These are phyloP conservation scores for Sebastes cheni DNA, from an alignment of 2,797 vertebrate genomes.

Conservation along the genomic window DNA sequence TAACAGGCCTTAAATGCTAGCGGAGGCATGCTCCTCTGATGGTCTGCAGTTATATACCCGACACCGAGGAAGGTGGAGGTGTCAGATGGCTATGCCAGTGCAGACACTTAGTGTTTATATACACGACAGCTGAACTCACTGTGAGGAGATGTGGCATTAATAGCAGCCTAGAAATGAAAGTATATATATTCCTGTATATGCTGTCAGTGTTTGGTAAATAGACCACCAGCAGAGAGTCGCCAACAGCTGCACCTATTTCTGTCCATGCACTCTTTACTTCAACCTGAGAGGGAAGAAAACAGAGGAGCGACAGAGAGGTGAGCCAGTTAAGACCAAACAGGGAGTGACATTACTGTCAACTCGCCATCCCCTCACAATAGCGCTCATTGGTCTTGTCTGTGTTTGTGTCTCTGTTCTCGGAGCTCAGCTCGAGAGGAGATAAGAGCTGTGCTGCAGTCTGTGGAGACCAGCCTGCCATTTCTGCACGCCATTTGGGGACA, in stretches of 20 bases:
- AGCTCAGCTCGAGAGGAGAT: conserved; percentile 54
- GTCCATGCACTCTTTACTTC: conserved; percentile 24
- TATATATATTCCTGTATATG: not conserved
- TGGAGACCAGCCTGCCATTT: conserved; percentile 66
- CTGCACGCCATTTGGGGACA: conserved; percentile 66
- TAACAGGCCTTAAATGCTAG: conserved; percentile 45
- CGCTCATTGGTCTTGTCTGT: conserved; percentile 58
- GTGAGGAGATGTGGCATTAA: conserved; percentile 13
- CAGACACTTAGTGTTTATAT: conserved; percentile 48
- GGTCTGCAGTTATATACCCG: conserved; percentile 39
- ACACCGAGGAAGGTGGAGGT: conserved; percentile 56
- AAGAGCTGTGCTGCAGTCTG: conserved; percentile 63
- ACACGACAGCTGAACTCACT: conserved; percentile 34
- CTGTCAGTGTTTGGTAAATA: not conserved
- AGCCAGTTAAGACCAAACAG: conserved; percentile 57
- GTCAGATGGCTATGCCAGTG: conserved; percentile 63
- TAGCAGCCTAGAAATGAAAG: not conserved
- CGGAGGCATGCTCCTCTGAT: conserved; percentile 25
- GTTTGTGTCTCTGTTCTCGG: conserved; percentile 59
- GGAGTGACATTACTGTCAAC: conserved; percentile 71
- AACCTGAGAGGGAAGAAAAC: conserved; percentile 27
- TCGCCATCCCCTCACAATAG: conserved; percentile 43
- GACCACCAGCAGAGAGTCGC: not conserved
- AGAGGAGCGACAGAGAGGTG: conserved; percentile 41
- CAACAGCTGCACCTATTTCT: conserved; percentile 31